Conservation (phyloP, 2,113 vertebrate species). For the Rhombomys opimus region DNA sequence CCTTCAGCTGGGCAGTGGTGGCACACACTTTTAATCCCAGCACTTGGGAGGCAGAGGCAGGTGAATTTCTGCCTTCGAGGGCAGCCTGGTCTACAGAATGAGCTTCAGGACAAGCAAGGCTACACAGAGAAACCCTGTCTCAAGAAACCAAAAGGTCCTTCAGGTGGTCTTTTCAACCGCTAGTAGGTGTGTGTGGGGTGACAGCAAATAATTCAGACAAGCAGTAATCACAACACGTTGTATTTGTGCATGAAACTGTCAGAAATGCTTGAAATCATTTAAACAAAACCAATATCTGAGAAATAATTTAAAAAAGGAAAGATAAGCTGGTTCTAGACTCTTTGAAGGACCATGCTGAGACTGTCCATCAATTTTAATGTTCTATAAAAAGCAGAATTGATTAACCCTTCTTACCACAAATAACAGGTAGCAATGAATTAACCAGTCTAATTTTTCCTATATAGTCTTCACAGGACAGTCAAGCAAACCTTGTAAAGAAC, state of each 20-base stretch:
- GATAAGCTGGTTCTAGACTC: background rate
- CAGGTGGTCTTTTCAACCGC: background rate
- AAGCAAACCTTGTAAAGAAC: background rate
- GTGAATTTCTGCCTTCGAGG: background rate
- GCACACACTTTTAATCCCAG: background rate
- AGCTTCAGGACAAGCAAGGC: background rate
- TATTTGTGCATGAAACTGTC: background rate
- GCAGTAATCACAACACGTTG: background rate
- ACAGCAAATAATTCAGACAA: background rate
- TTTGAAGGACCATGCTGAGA: background rate
- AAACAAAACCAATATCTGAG: background rate
- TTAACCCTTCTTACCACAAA: conserved; percentile 16
- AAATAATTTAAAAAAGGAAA: background rate
- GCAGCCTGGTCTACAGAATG: background rate
- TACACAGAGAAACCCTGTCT: background rate
- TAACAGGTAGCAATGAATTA: conserved; percentile 38
- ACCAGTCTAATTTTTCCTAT: background rate
- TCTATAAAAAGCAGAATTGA: background rate
- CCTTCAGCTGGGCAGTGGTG: background rate
- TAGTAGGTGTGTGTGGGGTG: too few species aligned
- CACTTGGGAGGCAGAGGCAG: background rate
- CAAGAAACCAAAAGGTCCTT: background rate
- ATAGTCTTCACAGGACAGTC: background rate
- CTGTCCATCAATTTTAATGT: conserved; percentile 22
- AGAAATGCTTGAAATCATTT: background rate